These are phyloP conservation scores for Chromis chromis DNA, from an alignment of 2,797 vertebrate genomes.

Conservation along the genomic window DNA sequence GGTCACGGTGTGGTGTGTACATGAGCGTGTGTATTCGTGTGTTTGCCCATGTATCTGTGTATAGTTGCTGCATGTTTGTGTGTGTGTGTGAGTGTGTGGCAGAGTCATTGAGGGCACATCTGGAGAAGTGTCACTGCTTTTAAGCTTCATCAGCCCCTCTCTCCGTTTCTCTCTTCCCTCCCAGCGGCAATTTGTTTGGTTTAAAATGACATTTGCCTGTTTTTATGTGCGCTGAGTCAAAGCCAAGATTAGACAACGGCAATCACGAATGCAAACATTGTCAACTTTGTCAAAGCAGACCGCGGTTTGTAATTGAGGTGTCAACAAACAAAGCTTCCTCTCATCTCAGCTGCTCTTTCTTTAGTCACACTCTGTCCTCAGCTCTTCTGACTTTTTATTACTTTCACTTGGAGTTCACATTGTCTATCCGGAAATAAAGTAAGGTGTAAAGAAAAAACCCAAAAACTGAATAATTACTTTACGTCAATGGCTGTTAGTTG, in stretches of 20 bases:
- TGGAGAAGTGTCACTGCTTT: constrained; percentile 64
- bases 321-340: constrained; percentile 15
- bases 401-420: not conserved
- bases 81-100: constrained; percentile 15
- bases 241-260: constrained; percentile 13
- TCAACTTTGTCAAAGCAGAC: constrained; percentile 23
- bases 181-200: constrained; percentile 27
- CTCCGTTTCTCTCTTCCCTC: constrained; percentile 8
- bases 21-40: not conserved
- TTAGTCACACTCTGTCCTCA: not conserved
- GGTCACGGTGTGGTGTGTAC: constrained; percentile 60
- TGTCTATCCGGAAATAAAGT: not conserved
- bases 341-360: not conserved
- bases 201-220: constrained; percentile 22
- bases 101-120: constrained; percentile 71
- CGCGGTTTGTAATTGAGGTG: constrained; percentile 18
- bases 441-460: not conserved
- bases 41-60: constrained; percentile 2
- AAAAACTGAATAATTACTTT: not conserved
- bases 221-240: constrained; percentile 14
- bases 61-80: not conserved
- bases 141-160: constrained; percentile 2
- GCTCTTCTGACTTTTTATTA: not conserved
- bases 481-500: not conserved
- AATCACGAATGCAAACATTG: constrained; percentile 20